Conservation (phyloP, 1,140 invertebrate genomes). For the Calosoma granatense region DNA sequence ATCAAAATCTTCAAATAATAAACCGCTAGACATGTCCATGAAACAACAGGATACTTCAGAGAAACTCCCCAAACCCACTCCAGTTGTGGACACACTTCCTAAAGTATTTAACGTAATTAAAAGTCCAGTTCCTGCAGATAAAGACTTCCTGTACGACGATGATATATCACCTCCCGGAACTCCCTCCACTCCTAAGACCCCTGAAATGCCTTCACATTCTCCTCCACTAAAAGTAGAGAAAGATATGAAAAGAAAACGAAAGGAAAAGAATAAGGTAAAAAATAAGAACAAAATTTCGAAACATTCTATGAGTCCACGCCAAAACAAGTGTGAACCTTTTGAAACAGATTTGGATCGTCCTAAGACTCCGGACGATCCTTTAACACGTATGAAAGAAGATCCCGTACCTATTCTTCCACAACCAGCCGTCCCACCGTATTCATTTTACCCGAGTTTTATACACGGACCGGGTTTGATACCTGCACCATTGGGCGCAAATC, state of each 20-base stretch:
- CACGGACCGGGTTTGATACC: constrained; percentile 60
- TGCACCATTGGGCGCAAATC: constrained; percentile 41
- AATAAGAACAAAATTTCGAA: constrained; percentile 12
- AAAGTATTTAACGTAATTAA: constrained; percentile 32
- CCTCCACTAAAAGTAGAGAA: constrained; percentile 44
- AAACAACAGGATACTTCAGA: background rate
- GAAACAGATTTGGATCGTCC: constrained; percentile 37
- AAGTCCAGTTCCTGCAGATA: constrained; percentile 29
- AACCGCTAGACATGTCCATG: background rate
- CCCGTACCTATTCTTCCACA: constrained; percentile 38
- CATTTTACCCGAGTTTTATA: constrained; percentile 38
- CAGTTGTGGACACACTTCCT: constrained; percentile 12
- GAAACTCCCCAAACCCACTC: background rate
- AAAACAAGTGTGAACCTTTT: background rate
- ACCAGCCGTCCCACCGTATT: constrained; percentile 40
- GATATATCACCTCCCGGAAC: constrained; percentile 46
- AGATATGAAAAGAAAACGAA: constrained; percentile 48
- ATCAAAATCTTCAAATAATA: constrained; percentile 17
- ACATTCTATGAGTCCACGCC: background rate
- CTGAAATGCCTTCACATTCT: constrained; percentile 38
- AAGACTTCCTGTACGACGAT: constrained; percentile 35
- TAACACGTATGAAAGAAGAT: constrained; percentile 21
- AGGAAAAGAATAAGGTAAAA: constrained; percentile 46
- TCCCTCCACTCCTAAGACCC: constrained; percentile 45
- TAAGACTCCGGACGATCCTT: constrained; percentile 52